Evolutionary conservation across 2,888 invertebrate genomes (phyloP).

Genomic region (Hydrotaea diabolus): DNA sequence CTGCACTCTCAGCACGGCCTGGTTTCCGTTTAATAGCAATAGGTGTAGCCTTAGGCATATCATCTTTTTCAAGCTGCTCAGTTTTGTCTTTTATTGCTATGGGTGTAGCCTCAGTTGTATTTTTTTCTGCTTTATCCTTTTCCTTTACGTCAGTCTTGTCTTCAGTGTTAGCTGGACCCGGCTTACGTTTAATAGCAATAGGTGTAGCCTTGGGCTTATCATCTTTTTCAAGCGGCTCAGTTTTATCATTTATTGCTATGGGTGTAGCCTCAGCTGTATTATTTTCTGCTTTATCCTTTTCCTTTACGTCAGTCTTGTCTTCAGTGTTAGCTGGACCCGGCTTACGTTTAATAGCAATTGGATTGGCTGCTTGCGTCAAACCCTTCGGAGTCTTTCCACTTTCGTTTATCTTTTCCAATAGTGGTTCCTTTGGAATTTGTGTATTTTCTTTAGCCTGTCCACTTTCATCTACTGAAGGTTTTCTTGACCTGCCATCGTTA

Average conservation of each 20-base stretch:
- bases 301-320: constrained; percentile 2
- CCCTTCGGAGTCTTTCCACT: background rate
- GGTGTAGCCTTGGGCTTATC: constrained; percentile 21
- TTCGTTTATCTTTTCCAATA: constrained; percentile 45
- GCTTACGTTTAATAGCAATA: constrained; percentile 18
- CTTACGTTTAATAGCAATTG: constrained; percentile 51
- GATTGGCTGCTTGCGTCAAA: background rate
- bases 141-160: no score
- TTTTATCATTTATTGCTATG: constrained; percentile 57
- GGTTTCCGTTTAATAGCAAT: constrained; percentile 19
- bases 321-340: background rate
- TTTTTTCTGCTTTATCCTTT: constrained; percentile 4
- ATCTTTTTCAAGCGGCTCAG: background rate
- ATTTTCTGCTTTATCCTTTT: background rate
- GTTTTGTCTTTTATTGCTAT: constrained; percentile 58
- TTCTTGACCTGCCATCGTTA: constrained; percentile 52
- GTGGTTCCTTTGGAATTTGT: constrained; percentile 25
- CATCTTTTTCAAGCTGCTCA: background rate
- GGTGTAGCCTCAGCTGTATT: background rate
- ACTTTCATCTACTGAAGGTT: constrained; percentile 69
- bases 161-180: background rate
- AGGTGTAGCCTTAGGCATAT: constrained; percentile 11
- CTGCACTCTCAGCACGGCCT: background rate
- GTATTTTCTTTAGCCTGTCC: constrained; percentile 20
- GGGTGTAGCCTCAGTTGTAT: background rate